Conservation (phyloP, 1,140 invertebrate genomes). For the Formica selysi region DNA sequence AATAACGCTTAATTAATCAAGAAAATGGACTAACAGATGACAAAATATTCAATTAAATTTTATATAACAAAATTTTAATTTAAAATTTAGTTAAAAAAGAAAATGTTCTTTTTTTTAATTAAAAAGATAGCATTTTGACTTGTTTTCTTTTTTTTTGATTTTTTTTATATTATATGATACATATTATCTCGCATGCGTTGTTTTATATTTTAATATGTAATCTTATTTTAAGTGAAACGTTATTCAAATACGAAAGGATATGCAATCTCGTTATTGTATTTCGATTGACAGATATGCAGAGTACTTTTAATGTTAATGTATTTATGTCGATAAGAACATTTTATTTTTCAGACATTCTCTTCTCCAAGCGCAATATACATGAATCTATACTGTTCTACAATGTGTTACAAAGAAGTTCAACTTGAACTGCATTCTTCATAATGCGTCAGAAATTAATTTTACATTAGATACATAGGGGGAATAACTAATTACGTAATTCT, state of each 20-base stretch:
- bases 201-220: not conserved
- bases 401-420: not conserved
- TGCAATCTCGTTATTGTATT: not conserved
- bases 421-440: slow-evolving; percentile 50
- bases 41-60: not conserved
- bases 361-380: not conserved
- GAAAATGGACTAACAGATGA: not conserved
- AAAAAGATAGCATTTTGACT: not conserved
- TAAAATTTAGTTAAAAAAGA: not conserved
- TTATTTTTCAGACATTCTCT: slow-evolving; percentile 30
- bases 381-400: slow-evolving; percentile 21
- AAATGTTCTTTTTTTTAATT: not conserved
- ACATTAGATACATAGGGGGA: not conserved
- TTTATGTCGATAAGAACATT: slow-evolving; percentile 39
- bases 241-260: slow-evolving; percentile 3
- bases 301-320: slow-evolving; percentile 18
- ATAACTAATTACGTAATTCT: not conserved
- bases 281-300: slow-evolving; percentile 18
- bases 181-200: not conserved
- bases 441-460: not conserved
- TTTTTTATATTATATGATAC: too few relatives aligned
- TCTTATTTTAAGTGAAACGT: not conserved
- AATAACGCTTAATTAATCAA: not conserved
- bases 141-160: too few relatives aligned
- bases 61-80: not conserved